Percentiles rank a stretch among this genome's conserved stretches.
Evolutionary conservation across 1,140 invertebrate species (phyloP).

Genomic region (Drosophila ohnishii): DNA sequence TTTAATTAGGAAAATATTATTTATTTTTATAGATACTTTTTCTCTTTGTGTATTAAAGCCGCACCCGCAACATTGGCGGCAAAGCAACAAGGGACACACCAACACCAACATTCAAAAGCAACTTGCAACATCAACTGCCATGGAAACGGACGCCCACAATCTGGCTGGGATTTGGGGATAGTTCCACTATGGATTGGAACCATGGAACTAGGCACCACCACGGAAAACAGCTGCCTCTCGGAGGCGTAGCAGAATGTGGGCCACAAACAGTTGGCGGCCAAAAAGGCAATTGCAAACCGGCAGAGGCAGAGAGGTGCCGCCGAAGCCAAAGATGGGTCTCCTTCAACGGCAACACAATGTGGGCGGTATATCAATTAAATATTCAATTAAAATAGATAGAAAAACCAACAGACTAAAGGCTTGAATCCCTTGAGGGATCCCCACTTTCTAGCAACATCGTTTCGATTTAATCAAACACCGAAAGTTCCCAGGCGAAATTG

Average conservation of each 20-base stretch:
- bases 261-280: constrained; percentile 7
- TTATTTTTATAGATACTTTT: not conserved
- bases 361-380: constrained; percentile 2
- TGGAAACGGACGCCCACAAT: constrained; percentile 4
- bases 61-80: constrained; percentile 51
- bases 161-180: not conserved
- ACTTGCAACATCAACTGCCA: constrained; percentile 7
- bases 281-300: constrained; percentile 10
- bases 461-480: constrained; percentile 5
- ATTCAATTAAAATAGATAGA: constrained; percentile 1
- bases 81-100: constrained; percentile 7
- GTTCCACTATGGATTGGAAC: not conserved
- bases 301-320: constrained; percentile 2
- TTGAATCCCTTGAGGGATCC: not conserved
- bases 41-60: constrained; percentile 13
- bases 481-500: constrained; percentile 29
- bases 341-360: not conserved
- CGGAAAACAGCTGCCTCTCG: constrained; percentile 31
- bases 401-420: not conserved
- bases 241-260: constrained; percentile 32
- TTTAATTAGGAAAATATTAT: not conserved
- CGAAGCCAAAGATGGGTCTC: constrained; percentile 6
- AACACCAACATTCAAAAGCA: not conserved
- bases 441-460: constrained; percentile 18
- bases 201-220: constrained; percentile 1